Evolutionary conservation across 2,888 invertebrate species (phyloP), one percentile per base, ranked within the genome.

Genomic region (Polymixis lichenea): DNA sequence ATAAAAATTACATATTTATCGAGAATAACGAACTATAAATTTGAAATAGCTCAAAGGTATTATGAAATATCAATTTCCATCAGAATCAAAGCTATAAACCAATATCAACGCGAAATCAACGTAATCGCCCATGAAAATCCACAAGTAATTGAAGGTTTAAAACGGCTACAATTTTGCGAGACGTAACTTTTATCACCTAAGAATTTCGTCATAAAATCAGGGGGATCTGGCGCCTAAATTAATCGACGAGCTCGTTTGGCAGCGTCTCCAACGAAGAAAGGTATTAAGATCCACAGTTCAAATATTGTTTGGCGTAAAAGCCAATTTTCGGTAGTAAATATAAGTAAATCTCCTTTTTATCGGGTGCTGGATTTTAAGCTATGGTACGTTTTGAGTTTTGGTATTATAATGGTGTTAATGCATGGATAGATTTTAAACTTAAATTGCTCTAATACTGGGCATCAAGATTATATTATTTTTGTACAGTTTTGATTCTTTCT

Each of bases 191-290:
- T 88, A 90, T 89, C 85, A 88, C 88, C 87, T 86, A 72, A 86
- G 83, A 90, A 89, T 88, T 86, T 84, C 76, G 84, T 85, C 86
- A 87, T 89, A 87, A 89, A 89, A 90, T 89, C 86, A 82, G 80
- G 78, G 75, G 72, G 74, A 76, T 78, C 80, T 81, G 78, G 81
- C 86, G 82, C 73, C 82, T 80, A 88, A 89, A 88, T 88, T 88
- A 89, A 90, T 90, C 88, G 88, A 85, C 83, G 77, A 78, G 83
- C 83, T 87, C 86, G 88, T 90, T 89, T 89, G 86, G 85, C 87
- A 84, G 74, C 68, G 75, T 68, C 82, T 70, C 75, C 80, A 65
- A 73, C 72, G 82, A 79, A 85, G 84, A 86, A 85, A 77, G 77
- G 78, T 71, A 86, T 83, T 79, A 82, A 77, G 67, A 79, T 67